phyloP scores from a whole-genome alignment of 2,113 vertebrate genomes.

The Microtus richardsoni region DNA sequence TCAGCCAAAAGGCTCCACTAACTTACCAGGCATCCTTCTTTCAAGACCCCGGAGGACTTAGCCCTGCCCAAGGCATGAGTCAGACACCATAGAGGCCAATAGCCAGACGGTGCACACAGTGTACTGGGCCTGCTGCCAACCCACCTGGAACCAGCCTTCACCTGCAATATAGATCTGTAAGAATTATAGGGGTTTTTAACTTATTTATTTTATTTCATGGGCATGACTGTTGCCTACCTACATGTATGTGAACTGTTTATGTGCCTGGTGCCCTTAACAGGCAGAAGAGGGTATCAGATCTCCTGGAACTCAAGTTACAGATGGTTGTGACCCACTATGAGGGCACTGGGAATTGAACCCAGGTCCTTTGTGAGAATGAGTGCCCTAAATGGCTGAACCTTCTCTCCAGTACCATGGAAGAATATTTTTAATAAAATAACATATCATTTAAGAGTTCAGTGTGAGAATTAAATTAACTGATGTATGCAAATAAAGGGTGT shows the following conservation, averaged over 20 bases:
- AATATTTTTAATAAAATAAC: neutral
- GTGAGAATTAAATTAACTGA: neutral
- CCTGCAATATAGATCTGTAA: neutral
- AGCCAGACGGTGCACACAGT: neutral
- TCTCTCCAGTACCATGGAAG: neutral
- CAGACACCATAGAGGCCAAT: neutral
- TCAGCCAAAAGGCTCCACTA: conserved; percentile 36
- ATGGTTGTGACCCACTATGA: neutral
- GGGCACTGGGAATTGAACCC: neutral
- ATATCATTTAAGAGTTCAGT: neutral
- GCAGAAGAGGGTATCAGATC: neutral
- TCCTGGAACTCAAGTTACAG: neutral
- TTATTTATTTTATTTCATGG: neutral
- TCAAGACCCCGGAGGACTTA: neutral
- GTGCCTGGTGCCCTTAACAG: neutral
- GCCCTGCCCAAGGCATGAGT: neutral
- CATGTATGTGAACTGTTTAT: neutral
- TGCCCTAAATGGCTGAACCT: neutral
- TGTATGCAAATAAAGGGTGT: neutral
- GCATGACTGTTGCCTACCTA: neutral
- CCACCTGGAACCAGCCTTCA: neutral
- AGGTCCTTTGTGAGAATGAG: too few species aligned
- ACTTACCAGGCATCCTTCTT: neutral
- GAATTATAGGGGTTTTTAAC: neutral
- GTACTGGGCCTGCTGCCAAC: neutral